Base-by-base conservation (phyloP, 2,797 vertebrate species). In the Paratrypauchen microcephalus region DNA sequence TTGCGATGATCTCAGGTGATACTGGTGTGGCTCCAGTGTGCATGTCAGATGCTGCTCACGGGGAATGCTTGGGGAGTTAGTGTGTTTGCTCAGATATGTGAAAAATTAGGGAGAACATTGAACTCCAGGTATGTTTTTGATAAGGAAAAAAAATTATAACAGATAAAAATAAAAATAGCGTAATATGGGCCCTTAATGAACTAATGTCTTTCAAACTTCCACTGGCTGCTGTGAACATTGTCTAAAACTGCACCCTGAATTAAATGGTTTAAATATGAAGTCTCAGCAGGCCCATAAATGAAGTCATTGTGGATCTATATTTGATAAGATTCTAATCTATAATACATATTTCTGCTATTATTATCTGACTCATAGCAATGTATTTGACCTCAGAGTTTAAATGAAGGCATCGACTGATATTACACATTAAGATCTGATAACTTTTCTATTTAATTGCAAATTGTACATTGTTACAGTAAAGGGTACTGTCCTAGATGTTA, bases 241-340 rank as follows among this genome's bases (percentile, higher is more conserved):
- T 21, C 50, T 52, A 8, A 52, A 21, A 52, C 50, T 21, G 8
- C 23, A 5, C 3, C 12, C 54, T 24, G 21, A 13, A 56, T 56
- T 13, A 56, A 56, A 45, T 45, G 21, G 9, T 56, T 56, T 13
- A 24, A 24, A 52, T 24, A 24, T 56, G 21, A 24, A 56, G 3
- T 56, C 54, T 30, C 56, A 58, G 26, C 26, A 58, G 26, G 26
- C 6, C 26, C 56, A 19, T 18, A 5, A 58, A 58, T 28, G 26
- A 28, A 18, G 24, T 58, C 26, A 58, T 58, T 30, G 28, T 13
- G 28, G 24, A 58, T 58, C 26, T 28, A 30, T 58, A 58, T 58
- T 58, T 58, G 26, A 58, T 58, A 58, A 58, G 26, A 16, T 30
- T 58, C 56, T 28, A 58, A 28, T 58, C 56, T 58, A 30, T 58